phyloP scores from a whole-genome alignment of 1,140 invertebrate species.

The Cyphomyrmex costatus region DNA sequence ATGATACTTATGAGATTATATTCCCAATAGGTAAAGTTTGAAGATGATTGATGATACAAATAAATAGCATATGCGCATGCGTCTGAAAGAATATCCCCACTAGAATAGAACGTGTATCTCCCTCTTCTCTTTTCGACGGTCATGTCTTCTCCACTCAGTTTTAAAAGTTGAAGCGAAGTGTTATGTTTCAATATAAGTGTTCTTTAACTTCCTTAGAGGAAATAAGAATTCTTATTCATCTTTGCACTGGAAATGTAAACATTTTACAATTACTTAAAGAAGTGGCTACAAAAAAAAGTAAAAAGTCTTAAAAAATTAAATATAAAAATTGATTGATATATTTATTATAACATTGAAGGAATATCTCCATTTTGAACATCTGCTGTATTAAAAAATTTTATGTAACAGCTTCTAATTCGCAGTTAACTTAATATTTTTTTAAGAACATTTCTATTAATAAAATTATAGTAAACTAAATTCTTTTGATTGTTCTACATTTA shows the following conservation, averaged over 20 bases:
- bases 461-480: background rate
- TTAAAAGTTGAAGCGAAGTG: background rate
- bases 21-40: background rate
- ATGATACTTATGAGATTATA: background rate
- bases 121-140: background rate
- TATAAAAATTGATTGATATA: background rate
- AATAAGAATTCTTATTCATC: background rate
- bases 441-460: background rate
- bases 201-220: background rate
- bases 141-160: background rate
- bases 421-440: background rate
- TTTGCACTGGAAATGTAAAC: background rate
- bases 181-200: background rate
- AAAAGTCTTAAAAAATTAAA: background rate
- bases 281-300: background rate
- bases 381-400: background rate
- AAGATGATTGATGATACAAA: slow-evolving; percentile 10
- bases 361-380: background rate
- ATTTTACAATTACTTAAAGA: background rate
- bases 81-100: background rate
- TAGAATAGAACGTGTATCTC: background rate
- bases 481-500: background rate
- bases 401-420: background rate
- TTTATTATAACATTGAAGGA: background rate
- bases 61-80: background rate